Evolutionary conservation across 2,113 vertebrate species (phyloP).

Genomic region (Oncorhynchus mykiss): DNA sequence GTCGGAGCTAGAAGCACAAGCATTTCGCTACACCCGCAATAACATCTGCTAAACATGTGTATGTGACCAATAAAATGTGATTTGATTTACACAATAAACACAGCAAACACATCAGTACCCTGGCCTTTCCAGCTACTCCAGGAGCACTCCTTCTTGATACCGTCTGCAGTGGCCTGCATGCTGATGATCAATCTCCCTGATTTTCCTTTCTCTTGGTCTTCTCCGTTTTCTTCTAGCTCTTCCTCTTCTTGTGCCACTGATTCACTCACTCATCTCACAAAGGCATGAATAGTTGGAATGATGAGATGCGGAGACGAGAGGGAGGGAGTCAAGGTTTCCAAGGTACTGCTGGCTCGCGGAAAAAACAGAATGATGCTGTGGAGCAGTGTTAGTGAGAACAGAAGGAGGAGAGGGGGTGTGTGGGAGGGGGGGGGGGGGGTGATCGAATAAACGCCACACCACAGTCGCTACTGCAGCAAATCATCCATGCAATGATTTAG

Average conservation of each 20-base stretch:
- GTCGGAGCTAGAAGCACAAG: too few relatives aligned
- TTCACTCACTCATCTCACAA: constrained; percentile 77
- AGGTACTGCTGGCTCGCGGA: constrained; percentile 61
- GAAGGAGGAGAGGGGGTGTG: constrained; percentile 32
- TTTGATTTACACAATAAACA: constrained; percentile 1
- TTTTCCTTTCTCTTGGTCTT: constrained; percentile 45
- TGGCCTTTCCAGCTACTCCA: constrained; percentile 98
- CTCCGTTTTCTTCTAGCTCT: constrained; percentile 29
- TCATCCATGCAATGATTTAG: constrained; percentile 75
- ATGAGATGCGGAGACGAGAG: constrained; percentile 23
- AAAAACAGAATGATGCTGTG: constrained; percentile 61
- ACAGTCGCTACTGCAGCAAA: constrained; percentile 88
- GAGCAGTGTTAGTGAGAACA: constrained; percentile 20
- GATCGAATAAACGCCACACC: constrained; percentile 80
- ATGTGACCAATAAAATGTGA: too few relatives aligned
- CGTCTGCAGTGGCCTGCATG: constrained; percentile 84
- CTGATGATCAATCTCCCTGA: constrained; percentile 62
- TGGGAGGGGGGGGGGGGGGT: constrained; percentile 15
- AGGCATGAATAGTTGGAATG: constrained; percentile 75
- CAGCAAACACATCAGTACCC: constrained; percentile 77
- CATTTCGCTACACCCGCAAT: background rate
- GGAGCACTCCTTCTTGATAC: constrained; percentile 90
- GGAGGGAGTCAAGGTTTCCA: constrained; percentile 57
- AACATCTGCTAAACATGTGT: background rate
- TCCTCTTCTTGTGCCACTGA: constrained; percentile 60